Percentiles rank a stretch among this genome's conserved stretches.
These are phyloP conservation scores for Melieria omissa DNA, from an alignment of 2,888 invertebrate species.

Conservation along the genomic window DNA sequence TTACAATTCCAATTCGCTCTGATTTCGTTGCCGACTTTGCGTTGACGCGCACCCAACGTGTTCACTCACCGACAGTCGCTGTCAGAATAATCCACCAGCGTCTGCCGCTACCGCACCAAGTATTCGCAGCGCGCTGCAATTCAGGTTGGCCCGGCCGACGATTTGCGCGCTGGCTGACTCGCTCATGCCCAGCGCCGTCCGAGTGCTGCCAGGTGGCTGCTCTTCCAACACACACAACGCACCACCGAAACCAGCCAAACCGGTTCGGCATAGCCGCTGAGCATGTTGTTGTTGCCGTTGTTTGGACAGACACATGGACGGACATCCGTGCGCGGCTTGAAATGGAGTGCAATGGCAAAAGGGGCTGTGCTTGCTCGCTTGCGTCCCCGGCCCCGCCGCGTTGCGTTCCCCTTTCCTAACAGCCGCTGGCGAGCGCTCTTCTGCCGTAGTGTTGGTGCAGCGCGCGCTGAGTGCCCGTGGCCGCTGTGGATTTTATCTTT, in stretches of 20 bases:
- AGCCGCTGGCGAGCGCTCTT: no score
- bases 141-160: conserved; percentile 19
- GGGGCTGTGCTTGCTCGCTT: conserved; percentile 25
- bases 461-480: conserved; percentile 2
- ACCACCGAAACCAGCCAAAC: conserved; percentile 46
- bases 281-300: not conserved
- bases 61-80: conserved; percentile 65
- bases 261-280: conserved; percentile 40
- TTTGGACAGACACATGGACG: not conserved
- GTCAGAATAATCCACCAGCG: conserved; percentile 62
- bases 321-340: not conserved
- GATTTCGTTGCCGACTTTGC: no score
- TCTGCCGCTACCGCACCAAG: conserved; percentile 53
- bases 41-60: conserved; percentile 56
- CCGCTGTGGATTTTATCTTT: conserved; percentile 58
- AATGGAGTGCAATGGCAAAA: conserved; percentile 17
- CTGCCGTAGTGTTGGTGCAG: no score
- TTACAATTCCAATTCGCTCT: no score
- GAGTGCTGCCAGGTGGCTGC: not conserved
- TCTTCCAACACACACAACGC: conserved; percentile 20
- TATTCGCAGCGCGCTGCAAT: conserved; percentile 43
- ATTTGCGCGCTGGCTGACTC: conserved; percentile 25
- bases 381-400: not conserved
- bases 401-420: no score
- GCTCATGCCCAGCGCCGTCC: conserved; percentile 3